Percentiles rank a stretch among this genome's conserved stretches.
These are phyloP conservation scores for Daboia siamensis DNA, from an alignment of 2,113 vertebrate species.

Conservation along the genomic window DNA sequence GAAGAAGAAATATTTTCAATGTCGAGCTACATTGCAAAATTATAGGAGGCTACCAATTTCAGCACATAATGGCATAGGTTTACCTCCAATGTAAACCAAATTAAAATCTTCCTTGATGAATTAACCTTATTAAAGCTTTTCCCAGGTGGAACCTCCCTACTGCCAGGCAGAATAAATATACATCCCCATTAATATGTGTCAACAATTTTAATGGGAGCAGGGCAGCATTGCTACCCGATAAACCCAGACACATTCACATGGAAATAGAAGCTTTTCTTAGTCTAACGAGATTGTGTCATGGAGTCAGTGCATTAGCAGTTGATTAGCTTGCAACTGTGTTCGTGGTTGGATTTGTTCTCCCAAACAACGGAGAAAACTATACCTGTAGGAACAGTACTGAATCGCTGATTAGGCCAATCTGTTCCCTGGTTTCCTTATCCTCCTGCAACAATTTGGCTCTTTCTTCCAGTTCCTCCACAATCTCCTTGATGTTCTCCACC, in stretches of 20 bases:
- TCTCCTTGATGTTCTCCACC: constrained; percentile 73
- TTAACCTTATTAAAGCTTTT: not conserved
- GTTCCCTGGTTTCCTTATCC: constrained; percentile 76
- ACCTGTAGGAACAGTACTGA: constrained; percentile 79
- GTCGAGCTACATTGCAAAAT: not conserved
- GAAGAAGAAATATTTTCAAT: not conserved
- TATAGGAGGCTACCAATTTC: not conserved
- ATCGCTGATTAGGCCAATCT: constrained; percentile 77
- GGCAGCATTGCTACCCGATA: not conserved
- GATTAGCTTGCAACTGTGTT: not conserved
- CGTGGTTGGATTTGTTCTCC: not conserved
- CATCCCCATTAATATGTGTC: not conserved
- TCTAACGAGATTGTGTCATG: not conserved
- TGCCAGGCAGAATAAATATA: not conserved
- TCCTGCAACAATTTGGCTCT: constrained; percentile 72
- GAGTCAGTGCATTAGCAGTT: not conserved
- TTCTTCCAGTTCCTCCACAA: constrained; percentile 73
- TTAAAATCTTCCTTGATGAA: not conserved
- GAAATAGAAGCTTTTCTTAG: not conserved
- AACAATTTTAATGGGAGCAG: not conserved
- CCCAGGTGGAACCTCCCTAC: not conserved
- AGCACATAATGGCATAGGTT: not conserved
- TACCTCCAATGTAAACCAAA: not conserved
- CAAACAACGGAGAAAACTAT: too few species aligned
- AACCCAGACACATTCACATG: not conserved